phyloP scores from a whole-genome alignment of 2,113 vertebrate genomes.

The Pygoscelis antarcticus region DNA sequence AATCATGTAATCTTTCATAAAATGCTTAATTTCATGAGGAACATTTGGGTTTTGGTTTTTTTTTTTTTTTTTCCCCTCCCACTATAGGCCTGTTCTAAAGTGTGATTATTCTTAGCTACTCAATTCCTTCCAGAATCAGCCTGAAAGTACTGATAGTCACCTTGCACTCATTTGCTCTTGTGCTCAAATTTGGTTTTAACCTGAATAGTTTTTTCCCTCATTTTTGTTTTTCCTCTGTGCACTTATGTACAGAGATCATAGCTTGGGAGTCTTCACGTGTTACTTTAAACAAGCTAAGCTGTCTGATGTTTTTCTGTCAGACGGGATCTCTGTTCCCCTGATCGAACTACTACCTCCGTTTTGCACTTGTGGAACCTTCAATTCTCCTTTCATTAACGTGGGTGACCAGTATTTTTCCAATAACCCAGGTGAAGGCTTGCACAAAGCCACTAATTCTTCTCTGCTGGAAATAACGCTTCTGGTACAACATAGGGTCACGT shows the following conservation, averaged over 20 bases:
- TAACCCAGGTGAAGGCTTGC: not conserved
- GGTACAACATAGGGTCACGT: fast-evolving
- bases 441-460: not conserved
- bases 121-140: not conserved
- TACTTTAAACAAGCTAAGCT: not conserved
- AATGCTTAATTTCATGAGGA: not conserved
- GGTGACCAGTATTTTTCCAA: not conserved
- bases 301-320: not conserved
- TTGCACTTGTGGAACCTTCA: not conserved
- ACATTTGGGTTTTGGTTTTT: too few species aligned
- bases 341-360: not conserved
- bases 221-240: not conserved
- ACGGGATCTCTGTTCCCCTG: not conserved
- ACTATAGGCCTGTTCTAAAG: not conserved
- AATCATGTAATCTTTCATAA: not conserved
- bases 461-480: not conserved
- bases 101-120: not conserved
- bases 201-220: not conserved
- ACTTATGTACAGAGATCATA: not conserved
- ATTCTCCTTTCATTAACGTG: not conserved
- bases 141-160: not conserved
- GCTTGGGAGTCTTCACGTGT: not conserved
- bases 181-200: not conserved
- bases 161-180: not conserved
- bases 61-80: not conserved